Base-by-base conservation (phyloP, 64 coral and sea anemone species). In the Montipora sp. region DNA sequence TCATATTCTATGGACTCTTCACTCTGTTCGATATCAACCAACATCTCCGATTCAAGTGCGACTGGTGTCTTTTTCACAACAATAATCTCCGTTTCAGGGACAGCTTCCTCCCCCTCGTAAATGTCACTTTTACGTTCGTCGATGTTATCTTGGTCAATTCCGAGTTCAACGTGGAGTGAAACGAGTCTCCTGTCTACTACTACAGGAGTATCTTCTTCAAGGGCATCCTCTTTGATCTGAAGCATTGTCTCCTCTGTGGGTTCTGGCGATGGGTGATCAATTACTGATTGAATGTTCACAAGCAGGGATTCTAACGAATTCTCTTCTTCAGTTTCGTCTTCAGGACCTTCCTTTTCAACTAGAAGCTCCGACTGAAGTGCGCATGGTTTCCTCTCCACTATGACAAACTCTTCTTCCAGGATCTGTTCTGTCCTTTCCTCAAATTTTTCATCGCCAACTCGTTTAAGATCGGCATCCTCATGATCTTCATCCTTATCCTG, bases 41-140 rank as follows among this genome's bases (percentile, higher is more conserved):
- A 85, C 2, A 85, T 48, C 24, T 67, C 75, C 4, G 75, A 78
- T 46, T 78, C 46, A 49, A 84, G 82, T 71, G 43, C 65, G 43
- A 50, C 82, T 49, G 61, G 60, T 12, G 36, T 49, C 46, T 84
- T 84, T 20, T 59, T 20, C 22, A 81, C 55, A 13, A 60, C 53
- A 7, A 60, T 49, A 43, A 81, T 20, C 23, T 61, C 55, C 22
- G 46, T 23, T 50, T 85, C 82, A 9, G 45, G 5, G 18, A 85
- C 47, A 22, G 63, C 16, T 49, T 85, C 82, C n/a, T 15, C 18
- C 1, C 19, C 82, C 4, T 71, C 19, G 5, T 22, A 10, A 13
- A 13, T 4, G 48, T 19, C 75, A 78, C 47, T 8, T 78, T 19
- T 12, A 7, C 36, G 8, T 81, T 81, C 55, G 23, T 44, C 27